Percentiles rank a stretch among this genome's conserved stretches.
These are phyloP conservation scores for Alauda arvensis DNA, from an alignment of 2,797 vertebrate genomes.

Conservation along the genomic window DNA sequence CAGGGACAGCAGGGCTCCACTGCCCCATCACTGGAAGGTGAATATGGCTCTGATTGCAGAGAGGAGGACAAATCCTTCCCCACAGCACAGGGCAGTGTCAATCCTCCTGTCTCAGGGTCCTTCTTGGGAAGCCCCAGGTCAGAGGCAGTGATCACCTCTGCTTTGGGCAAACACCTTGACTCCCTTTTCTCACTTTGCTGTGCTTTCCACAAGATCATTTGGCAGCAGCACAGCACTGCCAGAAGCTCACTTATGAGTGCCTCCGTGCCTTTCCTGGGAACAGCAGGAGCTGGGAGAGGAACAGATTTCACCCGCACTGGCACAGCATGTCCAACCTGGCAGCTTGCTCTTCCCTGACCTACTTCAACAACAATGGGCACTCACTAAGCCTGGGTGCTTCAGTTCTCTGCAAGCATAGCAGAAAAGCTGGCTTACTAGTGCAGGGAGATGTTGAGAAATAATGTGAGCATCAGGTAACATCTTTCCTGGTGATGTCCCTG, in stretches of 20 bases:
- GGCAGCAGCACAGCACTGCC: neutral
- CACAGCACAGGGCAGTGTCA: neutral
- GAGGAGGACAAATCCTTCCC: neutral
- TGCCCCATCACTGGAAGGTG: neutral
- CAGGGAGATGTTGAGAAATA: neutral
- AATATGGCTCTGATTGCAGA: neutral
- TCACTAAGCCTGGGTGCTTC: neutral
- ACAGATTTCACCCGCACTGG: neutral
- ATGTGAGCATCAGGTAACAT: neutral
- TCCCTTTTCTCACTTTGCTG: neutral
- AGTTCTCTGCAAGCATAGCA: neutral
- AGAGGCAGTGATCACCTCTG: neutral
- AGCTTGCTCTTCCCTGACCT: neutral
- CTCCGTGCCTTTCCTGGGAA: neutral
- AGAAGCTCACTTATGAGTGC: neutral
- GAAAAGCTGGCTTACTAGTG: neutral
- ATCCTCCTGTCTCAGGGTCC: accelerated
- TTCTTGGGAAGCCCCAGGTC: neutral
- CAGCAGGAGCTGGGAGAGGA: neutral
- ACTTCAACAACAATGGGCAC: neutral
- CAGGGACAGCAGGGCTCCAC: neutral
- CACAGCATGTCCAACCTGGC: neutral
- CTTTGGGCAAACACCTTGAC: neutral
- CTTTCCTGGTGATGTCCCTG: neutral
- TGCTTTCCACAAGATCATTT: neutral